phyloP scores from a whole-genome alignment of 2,797 vertebrate genomes.

The Sebastes reedi region DNA sequence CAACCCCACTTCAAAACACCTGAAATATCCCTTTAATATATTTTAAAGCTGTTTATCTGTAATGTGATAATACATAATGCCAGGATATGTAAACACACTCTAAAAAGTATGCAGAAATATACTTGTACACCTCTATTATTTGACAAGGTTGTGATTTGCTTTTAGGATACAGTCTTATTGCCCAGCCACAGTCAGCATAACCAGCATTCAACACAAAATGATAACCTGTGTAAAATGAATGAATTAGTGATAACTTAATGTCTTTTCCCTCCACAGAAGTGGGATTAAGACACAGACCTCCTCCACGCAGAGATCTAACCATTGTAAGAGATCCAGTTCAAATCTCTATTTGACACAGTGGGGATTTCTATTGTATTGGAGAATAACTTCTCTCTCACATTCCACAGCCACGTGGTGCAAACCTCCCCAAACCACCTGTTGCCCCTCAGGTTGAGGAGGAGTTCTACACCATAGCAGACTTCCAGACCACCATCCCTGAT shows the following conservation, averaged over 20 bases:
- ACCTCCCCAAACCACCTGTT: constrained; percentile 93
- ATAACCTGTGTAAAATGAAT: not conserved
- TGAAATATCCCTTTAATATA: not conserved
- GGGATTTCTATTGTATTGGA: not conserved
- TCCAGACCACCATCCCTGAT: constrained; percentile 97
- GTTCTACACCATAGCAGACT: constrained; percentile 97
- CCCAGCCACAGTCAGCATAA: too few species aligned
- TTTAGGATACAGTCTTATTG: too few species aligned
- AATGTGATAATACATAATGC: not conserved
- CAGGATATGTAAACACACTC: too few species aligned
- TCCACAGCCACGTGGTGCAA: constrained; percentile 90
- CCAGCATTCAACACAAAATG: not conserved
- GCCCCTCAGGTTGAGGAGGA: constrained; percentile 97
- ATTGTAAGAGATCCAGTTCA: constrained; percentile 86
- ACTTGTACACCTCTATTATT: too few species aligned
- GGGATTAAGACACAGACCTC: constrained; percentile 92
- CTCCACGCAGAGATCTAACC: constrained; percentile 96
- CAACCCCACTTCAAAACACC: too few species aligned
- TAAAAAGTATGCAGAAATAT: too few species aligned
- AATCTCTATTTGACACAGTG: not conserved
- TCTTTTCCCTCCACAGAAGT: constrained; percentile 81
- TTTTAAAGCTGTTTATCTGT: not conserved
- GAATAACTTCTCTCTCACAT: not conserved
- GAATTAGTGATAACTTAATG: not conserved
- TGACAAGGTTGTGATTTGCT: too few species aligned